Base-by-base conservation (phyloP, 1,140 invertebrate genomes). In the Frieseomelitta varia region DNA sequence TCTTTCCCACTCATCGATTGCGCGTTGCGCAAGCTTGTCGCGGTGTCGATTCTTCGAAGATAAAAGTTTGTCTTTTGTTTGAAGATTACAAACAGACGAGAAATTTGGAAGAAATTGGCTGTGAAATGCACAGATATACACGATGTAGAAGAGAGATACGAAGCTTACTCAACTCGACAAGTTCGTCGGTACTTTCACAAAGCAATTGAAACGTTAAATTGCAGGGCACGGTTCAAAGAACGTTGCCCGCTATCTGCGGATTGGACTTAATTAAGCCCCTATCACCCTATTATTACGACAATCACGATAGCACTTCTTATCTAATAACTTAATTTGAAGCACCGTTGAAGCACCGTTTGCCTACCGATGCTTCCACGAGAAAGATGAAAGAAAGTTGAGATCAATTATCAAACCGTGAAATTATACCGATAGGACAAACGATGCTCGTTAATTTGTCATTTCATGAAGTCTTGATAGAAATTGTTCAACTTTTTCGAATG, bases 251-350 rank as follows among this genome's bases (percentile, higher is more conserved):
- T 39, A 79, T 55, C 55, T 80, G 1, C 1, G 21, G 47, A 80
- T 61, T 53, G 30, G 15, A 71, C 24, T 61, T 61, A 80, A 80
- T 71, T 47, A 72, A 80, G 3, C 58, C 24, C 58, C 58, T 21
- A 80, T 61, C 34, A 15, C 39, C n/a, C 30, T 27, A 30, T 80
- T 56, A 72, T 80, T 61, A 61, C 47, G n/a, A 10, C 21, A n/a
- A 39, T 71, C 78, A 47, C 78, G 34, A 30, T 55, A 51, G n/a
- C 30, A 27, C 47, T 2, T 19, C 19, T 81, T 81, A 81, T 81
- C 56, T 24, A 47, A 73, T 53, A 65, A 81, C 58, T 81, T n/a
- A 63, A 51, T 72, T 53, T 19, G 47, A 51, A n/a, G n/a, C n/a
- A n/a, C n/a, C 47, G 10, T 21, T 51, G 53, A 81, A 56, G 53